Evolutionary conservation across 2,113 vertebrate species (phyloP), one percentile per base, ranked within the genome.

Genomic region (Acanthochromis polyacanthus): DNA sequence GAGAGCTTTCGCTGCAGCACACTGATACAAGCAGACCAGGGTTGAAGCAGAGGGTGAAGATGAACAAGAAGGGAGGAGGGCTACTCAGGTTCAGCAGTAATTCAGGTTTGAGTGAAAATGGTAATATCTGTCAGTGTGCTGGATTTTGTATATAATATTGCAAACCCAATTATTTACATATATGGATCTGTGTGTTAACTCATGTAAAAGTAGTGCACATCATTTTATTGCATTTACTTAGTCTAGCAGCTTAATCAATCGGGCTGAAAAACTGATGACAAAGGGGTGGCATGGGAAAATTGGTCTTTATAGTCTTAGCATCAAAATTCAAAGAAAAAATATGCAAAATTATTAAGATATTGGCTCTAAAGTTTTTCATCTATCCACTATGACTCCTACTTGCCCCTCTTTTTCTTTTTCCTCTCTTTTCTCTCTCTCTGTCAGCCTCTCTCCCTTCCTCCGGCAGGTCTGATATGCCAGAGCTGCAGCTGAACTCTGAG

Each of bases 401-500:
- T 60, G 56, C 68, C 57, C 57, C 75, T 80, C 66, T 84, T 32
- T 60, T 63, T 76, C 57, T 76, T 57, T 74, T 78, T 43, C 52
- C 60, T 71, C 22, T 79, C 57, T 71, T 36, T 20, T 63, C 56
- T 62, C 36, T 51, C 80, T 84, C 66, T 58, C 77, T 67, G 7
- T 75, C 69, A 10, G 45, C 45, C 59, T 73, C 73, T 88, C 70
- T 75, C 73, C 76, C 78, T 50, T 90, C 83, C 87, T 87, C 73
- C 83, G 65, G 85, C 87, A 81, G 89, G 90, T 88, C 89, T 95
- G 93, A 94, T 86, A 79, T 68, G 78, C 81, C 72, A 93, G 96
- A 94, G 95, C 96, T 93, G 96, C 92, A 95, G 95, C 95, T 98
- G 96, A 98, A 98, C 96, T 97, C 95, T 80, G 93, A 71, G 86